Percentiles rank a stretch among this genome's conserved stretches.
Evolutionary conservation across 1,140 invertebrate species (phyloP).

Genomic region (Triops cancriformis): DNA sequence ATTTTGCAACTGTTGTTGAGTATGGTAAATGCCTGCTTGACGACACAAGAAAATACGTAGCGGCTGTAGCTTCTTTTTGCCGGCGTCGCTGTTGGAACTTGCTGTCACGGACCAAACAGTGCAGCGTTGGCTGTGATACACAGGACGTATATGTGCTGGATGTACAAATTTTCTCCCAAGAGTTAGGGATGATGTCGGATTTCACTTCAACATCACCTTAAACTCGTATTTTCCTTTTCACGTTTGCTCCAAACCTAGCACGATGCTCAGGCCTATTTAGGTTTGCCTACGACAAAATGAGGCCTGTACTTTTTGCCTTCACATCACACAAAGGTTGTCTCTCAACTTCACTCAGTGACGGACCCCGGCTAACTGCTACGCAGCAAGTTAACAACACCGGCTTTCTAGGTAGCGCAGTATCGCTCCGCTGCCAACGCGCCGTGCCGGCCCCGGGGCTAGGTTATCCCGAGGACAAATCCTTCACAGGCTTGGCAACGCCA

Average conservation of each 20-base stretch:
- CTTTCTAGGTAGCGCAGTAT: background rate
- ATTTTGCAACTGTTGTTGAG: constrained; percentile 13
- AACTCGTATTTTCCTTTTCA: background rate
- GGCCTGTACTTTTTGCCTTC: background rate
- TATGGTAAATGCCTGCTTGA: background rate
- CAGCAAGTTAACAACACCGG: background rate
- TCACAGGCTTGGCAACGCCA: background rate
- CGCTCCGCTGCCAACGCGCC: background rate
- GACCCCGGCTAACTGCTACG: constrained; percentile 2
- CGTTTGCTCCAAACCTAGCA: background rate
- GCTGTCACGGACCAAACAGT: constrained; percentile 8
- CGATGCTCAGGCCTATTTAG: background rate
- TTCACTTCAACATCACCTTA: constrained; percentile 5
- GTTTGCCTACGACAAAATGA: background rate
- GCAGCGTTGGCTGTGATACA: background rate
- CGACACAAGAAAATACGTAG: background rate
- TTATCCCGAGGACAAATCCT: constrained; percentile 3
- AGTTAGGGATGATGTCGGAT: background rate
- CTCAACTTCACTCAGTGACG: background rate
- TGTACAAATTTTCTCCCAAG: background rate
- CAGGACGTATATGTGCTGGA: background rate
- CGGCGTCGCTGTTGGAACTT: background rate
- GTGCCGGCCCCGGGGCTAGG: background rate
- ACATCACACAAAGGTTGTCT: background rate
- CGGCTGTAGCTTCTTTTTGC: background rate